Evolutionary conservation across 2,113 vertebrate genomes (phyloP).

Genomic region (Gymnobelideus leadbeateri): DNA sequence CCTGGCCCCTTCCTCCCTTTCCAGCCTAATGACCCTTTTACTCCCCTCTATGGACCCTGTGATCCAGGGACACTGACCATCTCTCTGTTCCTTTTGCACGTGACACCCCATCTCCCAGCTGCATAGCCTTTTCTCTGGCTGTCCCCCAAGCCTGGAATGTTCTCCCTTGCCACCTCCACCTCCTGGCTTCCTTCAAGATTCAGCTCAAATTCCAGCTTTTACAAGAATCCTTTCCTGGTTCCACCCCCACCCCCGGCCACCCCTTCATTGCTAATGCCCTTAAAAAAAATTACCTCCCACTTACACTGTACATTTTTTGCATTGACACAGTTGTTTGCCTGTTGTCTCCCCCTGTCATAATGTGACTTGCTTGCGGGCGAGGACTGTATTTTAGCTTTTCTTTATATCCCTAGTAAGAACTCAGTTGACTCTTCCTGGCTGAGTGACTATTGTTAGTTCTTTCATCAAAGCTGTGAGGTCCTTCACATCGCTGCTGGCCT

Average conservation of each 20-base stretch:
- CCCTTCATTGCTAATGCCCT: not conserved
- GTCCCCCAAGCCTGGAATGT: not conserved
- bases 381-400: not conserved
- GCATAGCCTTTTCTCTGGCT: not conserved
- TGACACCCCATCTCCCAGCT: not conserved
- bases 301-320: not conserved
- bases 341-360: not conserved
- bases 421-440: not conserved
- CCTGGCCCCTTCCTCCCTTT: not conserved
- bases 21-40: not conserved
- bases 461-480: not conserved
- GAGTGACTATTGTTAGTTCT: not conserved
- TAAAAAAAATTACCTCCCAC: not conserved
- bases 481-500: not conserved
- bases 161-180: not conserved
- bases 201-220: not conserved
- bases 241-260: not conserved
- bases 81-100: not conserved
- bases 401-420: not conserved
- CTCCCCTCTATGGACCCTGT: not conserved
- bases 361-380: not conserved
- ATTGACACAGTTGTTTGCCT: not conserved
- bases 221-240: not conserved
- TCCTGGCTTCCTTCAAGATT: not conserved
- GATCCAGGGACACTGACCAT: not conserved